Evolutionary conservation across 2,888 invertebrate genomes (phyloP), one percentile per base, ranked within the genome.

Genomic region (Nomada lathburiana): DNA sequence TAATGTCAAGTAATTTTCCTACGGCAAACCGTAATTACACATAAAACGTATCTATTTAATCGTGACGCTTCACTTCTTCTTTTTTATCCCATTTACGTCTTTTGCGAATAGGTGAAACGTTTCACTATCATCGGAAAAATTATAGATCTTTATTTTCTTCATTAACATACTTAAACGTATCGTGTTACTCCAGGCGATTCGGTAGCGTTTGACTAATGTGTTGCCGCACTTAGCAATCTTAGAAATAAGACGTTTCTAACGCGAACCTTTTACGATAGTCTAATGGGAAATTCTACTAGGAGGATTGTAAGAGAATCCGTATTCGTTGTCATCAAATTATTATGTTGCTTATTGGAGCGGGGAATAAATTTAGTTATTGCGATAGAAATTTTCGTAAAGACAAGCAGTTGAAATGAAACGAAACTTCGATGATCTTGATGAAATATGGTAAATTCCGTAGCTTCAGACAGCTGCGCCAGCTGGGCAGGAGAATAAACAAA

Each of bases 401-500:
- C 47, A 13, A 47, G 47, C 36, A 36, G 36, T 36, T 36, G 36
- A 36, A 36, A 7, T 47, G n/a, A 1, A 16, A 18, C 10, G 20
- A 16, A 20, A 42, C 5, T 10, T 4, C 1, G n/a, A 18, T 16
- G 16, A 26, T 23, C n/a, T 60, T 53, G 23, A 75, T 11, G 2
- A 23, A 11, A 36, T 18, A 47, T 26, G 59, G 69, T 10, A n/a
- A 68, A 55, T 44, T 57, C 29, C 13, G n/a, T 55, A 89, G 85
- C 80, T 90, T 50, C 88, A 85, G 42, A 70, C 82, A 10, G 55
- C 77, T 9, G 80, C 76, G 44, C 68, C 82, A 2, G 18, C 50
- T 10, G 65, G 36, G 0, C 88, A 85, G 11, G 88, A 83, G n/a
- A 60, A 76, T 55, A 78, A 74, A 47, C 47, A 80, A 9, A 88